Evolutionary conservation across 2,797 vertebrate genomes (phyloP), one percentile per base, ranked within the genome.

Genomic region (Channa striata): DNA sequence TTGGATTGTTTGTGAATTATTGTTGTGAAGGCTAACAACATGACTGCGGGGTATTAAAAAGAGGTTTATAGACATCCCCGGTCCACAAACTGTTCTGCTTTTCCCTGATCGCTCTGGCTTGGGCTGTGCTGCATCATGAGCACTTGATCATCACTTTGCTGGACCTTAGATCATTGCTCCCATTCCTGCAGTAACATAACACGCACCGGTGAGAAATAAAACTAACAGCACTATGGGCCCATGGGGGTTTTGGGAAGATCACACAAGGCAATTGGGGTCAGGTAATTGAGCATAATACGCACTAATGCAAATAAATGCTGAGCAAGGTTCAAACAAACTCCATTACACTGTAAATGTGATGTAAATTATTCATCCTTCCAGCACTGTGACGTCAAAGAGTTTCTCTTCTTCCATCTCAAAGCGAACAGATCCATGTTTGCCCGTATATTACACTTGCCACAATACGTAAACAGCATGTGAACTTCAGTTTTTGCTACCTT

Each of bases 11-110:
- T 72, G 61, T 83, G 76, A 82, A 50, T 81, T 74, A 83, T 81
- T 60, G 47, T 68, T 61, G 67, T 66, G 74, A 75, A 63, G 36
- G 71, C 70, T 82, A 84, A 65, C 69, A 39, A 66, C 59, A 50
- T 33, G 40, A 76, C 77, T 77, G 73, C 56, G 14, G 49, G 76
- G 85, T 84, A 86, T 89, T 88, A 88, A 83, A 81, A 84, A 62
- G 69, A 88, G 81, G 89, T 92, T 92, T 83, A 85, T 62, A 10
- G 76, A 68, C 6, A 23, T 74, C 65, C 76, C 48, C 36, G 69
- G 21, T 4, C 72, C 65, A 60, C 77, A 51, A 75, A 74, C 62
- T 74, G 74, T 82, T 87, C 25, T 83, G 72, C 72, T 85, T 82
- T 88, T 74, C 75, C 42, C 42, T 43, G 7, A 77, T 84, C 77